A percentile compares a stretch with the other conserved stretches of the same genome.
phyloP scores from a whole-genome alignment of 2,797 vertebrate genomes.

The Lagorchestes hirsutus region DNA sequence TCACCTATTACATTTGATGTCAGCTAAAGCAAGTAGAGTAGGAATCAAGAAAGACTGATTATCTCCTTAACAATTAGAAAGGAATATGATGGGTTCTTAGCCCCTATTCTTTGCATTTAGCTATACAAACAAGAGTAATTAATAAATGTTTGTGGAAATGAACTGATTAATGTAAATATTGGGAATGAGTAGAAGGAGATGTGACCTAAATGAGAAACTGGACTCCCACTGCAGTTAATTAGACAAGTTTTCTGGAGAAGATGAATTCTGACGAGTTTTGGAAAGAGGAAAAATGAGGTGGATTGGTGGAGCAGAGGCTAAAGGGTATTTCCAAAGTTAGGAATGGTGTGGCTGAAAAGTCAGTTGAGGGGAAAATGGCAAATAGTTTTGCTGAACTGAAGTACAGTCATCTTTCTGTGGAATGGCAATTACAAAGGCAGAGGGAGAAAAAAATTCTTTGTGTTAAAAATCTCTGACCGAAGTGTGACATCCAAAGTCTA shows the following conservation, averaged over 20 bases:
- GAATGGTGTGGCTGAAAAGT: background rate
- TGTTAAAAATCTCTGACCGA: background rate
- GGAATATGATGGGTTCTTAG: background rate
- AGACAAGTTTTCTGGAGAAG: background rate
- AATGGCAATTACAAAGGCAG: background rate
- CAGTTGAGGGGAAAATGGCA: background rate
- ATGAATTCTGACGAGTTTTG: background rate
- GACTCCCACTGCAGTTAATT: background rate
- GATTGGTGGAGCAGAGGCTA: background rate
- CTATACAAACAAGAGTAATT: background rate
- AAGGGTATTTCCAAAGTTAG: background rate
- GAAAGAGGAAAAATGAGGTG: too few relatives aligned
- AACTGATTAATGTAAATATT: slow-evolving; percentile 1
- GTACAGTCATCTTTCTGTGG: background rate
- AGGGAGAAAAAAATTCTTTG: background rate
- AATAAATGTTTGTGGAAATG: background rate
- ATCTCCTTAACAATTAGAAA: background rate
- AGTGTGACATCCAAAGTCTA: background rate
- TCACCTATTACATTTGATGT: background rate
- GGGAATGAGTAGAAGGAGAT: background rate
- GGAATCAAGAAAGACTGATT: background rate
- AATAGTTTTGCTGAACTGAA: background rate
- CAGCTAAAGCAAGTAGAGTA: background rate
- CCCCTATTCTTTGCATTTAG: background rate
- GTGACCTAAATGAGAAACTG: background rate